Conservation (phyloP, 2,888 invertebrate species). For the Chaetogeoica ovagalla region DNA sequence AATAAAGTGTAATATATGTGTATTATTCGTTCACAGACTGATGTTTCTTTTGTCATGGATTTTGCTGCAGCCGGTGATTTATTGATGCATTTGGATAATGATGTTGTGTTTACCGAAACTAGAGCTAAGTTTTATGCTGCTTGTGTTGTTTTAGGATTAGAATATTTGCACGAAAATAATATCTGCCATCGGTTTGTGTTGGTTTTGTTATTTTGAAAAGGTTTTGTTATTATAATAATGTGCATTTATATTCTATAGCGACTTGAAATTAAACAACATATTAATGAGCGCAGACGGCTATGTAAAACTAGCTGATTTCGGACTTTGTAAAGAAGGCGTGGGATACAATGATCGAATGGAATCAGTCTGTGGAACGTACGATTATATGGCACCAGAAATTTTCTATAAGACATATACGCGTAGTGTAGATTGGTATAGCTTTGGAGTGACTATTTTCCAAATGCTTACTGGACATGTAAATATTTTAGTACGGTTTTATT, state of each 20-base stretch:
- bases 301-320: conserved; percentile 99
- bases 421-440: conserved; percentile 99
- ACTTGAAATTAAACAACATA: conserved; percentile 97
- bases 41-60: conserved; percentile 99
- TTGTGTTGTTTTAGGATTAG: conserved; percentile 96
- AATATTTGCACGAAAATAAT: conserved; percentile 98
- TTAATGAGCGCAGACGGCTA: conserved; percentile 97
- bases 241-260: conserved; percentile 63
- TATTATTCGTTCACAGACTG: conserved; percentile 64
- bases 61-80: conserved; percentile 98
- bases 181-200: conserved; percentile 84
- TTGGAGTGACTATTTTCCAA: conserved; percentile 98
- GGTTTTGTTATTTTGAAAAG: neutral
- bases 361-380: conserved; percentile 98
- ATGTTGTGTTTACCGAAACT: conserved; percentile 78
- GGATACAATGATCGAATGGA: conserved; percentile 96
- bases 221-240: neutral
- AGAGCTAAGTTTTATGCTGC: conserved; percentile 99
- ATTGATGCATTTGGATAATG: conserved; percentile 99
- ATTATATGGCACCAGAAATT: conserved; percentile 97
- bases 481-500: conserved; percentile 17
- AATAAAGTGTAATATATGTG: no score
- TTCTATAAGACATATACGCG: conserved; percentile 97
- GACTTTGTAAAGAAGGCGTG: conserved; percentile 98
- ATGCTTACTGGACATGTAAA: conserved; percentile 97